Conservation (phyloP, 2,113 vertebrate species). For the Ginglymostoma cirratum region DNA sequence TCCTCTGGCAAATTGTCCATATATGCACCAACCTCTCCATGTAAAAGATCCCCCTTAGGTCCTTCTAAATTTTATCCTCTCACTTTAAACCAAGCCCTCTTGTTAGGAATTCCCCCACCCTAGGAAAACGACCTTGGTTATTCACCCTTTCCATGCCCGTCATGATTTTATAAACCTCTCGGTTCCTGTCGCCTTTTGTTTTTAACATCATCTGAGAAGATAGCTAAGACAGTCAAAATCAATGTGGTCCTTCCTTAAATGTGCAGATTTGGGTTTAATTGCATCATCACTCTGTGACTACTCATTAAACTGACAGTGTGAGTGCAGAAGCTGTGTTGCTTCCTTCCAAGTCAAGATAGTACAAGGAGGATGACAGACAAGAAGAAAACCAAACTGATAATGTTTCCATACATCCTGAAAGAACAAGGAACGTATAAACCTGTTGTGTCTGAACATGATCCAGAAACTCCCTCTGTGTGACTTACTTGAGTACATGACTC, state of each 20-base stretch:
- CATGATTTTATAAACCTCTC: no score
- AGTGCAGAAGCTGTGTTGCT: background rate
- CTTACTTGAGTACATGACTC: background rate
- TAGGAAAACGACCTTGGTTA: no score
- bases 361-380: background rate
- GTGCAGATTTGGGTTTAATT: background rate
- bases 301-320: background rate
- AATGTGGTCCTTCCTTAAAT: background rate
- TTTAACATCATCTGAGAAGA: background rate
- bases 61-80: no score
- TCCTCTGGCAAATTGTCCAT: no score
- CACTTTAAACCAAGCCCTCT: no score
- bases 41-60: no score
- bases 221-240: background rate
- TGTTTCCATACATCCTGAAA: background rate
- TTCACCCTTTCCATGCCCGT: no score
- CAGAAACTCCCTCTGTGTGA: background rate
- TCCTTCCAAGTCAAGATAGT: background rate
- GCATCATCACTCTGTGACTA: background rate
- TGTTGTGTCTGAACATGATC: background rate
- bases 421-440: background rate
- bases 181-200: background rate
- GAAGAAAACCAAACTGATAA: background rate
- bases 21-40: no score
- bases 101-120: no score